Base-by-base conservation (phyloP, 2,113 vertebrate species). In the Cebidichthys violaceus region DNA sequence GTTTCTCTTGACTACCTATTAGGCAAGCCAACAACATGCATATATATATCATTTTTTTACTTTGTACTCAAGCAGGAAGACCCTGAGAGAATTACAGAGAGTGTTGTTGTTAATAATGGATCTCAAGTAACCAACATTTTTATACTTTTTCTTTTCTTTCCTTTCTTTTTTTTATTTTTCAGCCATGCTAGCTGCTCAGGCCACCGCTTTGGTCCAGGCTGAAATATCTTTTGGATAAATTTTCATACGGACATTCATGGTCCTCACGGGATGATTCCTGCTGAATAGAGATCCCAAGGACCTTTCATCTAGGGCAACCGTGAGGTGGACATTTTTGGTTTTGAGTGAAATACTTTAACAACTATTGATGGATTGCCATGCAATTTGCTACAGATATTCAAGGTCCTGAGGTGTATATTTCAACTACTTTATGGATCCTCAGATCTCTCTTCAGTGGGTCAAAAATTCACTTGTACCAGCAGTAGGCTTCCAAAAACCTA, bases 1-100 rank as follows among this genome's bases (percentile, higher is more conserved):
- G 43, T 80, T 74, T 89, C 75, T 82, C 75, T 91, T 86, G 81
- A 84, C 79, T 83, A 88, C 72, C 79, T 62, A 79, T 79, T 71
- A 78, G 72, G 67, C 41, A 57, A 62, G 29, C 59, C 57, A 65
- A 43, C 31, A 37, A 67, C 66, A 20, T 68, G 60, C 60, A 79
- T 79, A 6, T 43, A 6, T 43, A 33, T 77, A 72, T 83, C 33
- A 75, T 72, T 35, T 69, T 78, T 68, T 75, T 64, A 39, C 33
- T 69, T 79, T 41, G 50, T 62, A 69, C 55, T 37, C 20, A 55
- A 47, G 67, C 84, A 89, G 85, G 82, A 83, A 79, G 75, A 62
- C 59, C 86, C 65, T 64, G 43, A 73, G 77, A 79, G 79, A 35
- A 87, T 59, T 31, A 57, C 37, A 20, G n/a, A 65, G 18, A 45